These are phyloP conservation scores for Tetramorium simillimum DNA, from an alignment of 1,140 invertebrate genomes.

Conservation along the genomic window DNA sequence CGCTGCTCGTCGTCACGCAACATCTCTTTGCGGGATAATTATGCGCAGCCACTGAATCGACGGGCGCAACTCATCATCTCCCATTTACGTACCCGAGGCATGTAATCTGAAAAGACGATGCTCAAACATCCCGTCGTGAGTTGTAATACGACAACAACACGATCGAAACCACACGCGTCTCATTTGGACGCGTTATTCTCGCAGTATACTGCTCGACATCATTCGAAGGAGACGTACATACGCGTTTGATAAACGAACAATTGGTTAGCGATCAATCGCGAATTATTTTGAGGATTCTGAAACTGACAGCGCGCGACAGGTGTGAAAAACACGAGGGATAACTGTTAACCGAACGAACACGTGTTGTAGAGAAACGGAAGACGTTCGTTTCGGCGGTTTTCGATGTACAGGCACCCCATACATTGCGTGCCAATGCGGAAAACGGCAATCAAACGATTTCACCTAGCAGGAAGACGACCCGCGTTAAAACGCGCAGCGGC, in stretches of 20 bases:
- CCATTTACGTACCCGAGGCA: conserved; percentile 17
- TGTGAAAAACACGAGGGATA: background rate
- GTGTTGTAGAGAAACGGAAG: background rate
- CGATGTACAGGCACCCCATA: conserved; percentile 18
- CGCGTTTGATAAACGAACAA: background rate
- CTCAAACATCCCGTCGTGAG: background rate
- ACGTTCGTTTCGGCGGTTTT: conserved; percentile 3
- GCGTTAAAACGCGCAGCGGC: conserved; percentile 37
- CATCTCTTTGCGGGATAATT: conserved; percentile 35
- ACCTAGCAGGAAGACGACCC: conserved; percentile 57
- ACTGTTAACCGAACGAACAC: background rate
- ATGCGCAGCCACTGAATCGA: conserved; percentile 22
- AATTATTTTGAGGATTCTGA: background rate
- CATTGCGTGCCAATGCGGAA: conserved; percentile 59
- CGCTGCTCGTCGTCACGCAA: conserved; percentile 22
- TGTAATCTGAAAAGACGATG: conserved; percentile 13
- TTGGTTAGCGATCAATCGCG: background rate
- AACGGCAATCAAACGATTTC: conserved; percentile 59
- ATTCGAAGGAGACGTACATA: no score
- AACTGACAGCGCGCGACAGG: background rate
- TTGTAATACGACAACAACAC: background rate
- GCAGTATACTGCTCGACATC: background rate
- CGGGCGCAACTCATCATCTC: conserved; percentile 15
- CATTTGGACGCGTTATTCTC: background rate
- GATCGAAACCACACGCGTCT: background rate